A percentile compares a stretch with the other conserved stretches of the same genome.
Evolutionary conservation across 2,113 vertebrate species (phyloP).

Genomic region (Stigmatopora argus): DNA sequence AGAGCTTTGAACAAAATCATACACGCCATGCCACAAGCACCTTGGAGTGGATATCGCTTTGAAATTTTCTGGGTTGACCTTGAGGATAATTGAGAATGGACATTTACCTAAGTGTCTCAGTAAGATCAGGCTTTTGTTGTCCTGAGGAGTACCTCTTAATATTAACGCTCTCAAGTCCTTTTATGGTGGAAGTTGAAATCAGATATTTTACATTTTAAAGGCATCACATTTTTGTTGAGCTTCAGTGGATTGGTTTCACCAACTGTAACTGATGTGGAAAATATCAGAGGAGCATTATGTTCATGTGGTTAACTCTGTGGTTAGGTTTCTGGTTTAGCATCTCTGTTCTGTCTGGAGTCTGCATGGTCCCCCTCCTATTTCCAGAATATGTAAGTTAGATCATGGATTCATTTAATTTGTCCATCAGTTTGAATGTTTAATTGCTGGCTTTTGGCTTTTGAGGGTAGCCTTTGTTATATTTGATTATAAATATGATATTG

Average conservation of each 20-base stretch:
- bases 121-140: not conserved
- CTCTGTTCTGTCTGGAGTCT: not conserved
- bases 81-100: not conserved
- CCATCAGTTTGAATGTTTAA: not conserved
- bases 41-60: not conserved
- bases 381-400: not conserved
- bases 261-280: not conserved
- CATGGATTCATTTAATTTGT: not conserved
- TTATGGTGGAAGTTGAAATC: no score
- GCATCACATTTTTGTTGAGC: not conserved
- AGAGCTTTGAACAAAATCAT: not conserved
- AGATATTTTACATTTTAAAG: not conserved
- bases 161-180: not conserved
- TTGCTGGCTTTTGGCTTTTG: not conserved
- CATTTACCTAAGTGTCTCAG: not conserved
- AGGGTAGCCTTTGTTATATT: no score
- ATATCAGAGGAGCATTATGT: not conserved
- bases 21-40: not conserved
- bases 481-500: no score
- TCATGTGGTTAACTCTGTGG: not conserved
- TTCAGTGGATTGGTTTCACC: not conserved
- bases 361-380: not conserved
- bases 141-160: not conserved
- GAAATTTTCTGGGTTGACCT: not conserved
- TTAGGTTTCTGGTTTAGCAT: not conserved